These are phyloP conservation scores for Hirundichthys speculiger DNA, from an alignment of 2,113 vertebrate genomes.

Conservation along the genomic window DNA sequence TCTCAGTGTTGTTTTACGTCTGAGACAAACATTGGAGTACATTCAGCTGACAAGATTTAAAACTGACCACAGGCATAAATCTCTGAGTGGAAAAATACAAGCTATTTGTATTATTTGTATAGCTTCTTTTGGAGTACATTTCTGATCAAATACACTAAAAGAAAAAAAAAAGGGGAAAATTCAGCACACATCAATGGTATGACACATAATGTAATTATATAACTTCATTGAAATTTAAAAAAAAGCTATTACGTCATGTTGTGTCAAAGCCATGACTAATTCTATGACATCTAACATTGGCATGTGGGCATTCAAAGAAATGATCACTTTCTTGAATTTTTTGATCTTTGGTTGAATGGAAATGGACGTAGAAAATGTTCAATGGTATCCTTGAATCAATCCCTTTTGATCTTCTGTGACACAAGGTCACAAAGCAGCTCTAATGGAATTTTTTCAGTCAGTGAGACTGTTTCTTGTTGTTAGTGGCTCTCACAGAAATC, in stretches of 20 bases:
- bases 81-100: no score
- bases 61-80: no score
- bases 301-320: background rate
- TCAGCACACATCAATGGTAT: no score
- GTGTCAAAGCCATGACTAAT: background rate
- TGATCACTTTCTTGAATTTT: background rate
- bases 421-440: slow-evolving; percentile 15
- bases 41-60: background rate
- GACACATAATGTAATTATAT: background rate
- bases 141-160: no score
- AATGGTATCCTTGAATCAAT: background rate
- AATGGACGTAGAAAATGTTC: background rate
- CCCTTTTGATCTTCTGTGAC: slow-evolving; percentile 24
- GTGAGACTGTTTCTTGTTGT: no score
- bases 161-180: no score
- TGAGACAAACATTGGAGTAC: background rate
- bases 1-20: background rate
- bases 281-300: background rate
- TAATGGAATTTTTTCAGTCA: slow-evolving; percentile 7
- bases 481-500: slow-evolving; percentile 23
- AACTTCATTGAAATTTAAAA: background rate
- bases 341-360: background rate
- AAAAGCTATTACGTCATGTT: background rate
- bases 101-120: no score
- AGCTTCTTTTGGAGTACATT: no score